These are phyloP conservation scores for Hydra vulgaris DNA, from an alignment of 30 jellyfish, hydroid and myxozoan genomes.

Conservation along the genomic window DNA sequence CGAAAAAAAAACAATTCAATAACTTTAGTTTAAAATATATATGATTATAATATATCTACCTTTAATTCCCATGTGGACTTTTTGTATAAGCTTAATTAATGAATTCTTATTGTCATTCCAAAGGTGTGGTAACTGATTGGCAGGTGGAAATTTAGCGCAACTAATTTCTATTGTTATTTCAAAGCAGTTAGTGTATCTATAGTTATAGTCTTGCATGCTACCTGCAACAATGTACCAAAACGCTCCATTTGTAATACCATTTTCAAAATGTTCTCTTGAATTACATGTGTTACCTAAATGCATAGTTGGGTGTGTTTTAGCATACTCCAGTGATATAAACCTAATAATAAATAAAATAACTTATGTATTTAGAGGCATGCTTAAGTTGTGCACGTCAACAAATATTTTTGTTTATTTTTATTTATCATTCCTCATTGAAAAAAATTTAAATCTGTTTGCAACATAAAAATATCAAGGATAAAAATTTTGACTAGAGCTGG, in stretches of 20 bases:
- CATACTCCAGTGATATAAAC: constrained; percentile 54
- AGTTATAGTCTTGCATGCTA: constrained; percentile 98
- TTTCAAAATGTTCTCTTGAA: constrained; percentile 43
- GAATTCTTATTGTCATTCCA: constrained; percentile 67
- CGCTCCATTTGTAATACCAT: constrained; percentile 96
- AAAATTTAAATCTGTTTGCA: too few species aligned
- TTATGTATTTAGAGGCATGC: too few species aligned
- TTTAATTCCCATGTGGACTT: constrained; percentile 78
- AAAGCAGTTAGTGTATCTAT: constrained; percentile 73
- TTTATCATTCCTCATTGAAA: too few species aligned
- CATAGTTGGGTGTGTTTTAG: constrained; percentile 68
- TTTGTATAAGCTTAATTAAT: constrained; percentile 52
- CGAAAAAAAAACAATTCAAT: not conserved
- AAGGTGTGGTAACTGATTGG: constrained; percentile 7
- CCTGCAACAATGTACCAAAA: constrained; percentile 80
- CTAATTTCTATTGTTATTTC: constrained; percentile 85
- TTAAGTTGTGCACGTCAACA: too few species aligned
- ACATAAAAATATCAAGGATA: too few species aligned
- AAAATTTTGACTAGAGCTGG: too few species aligned
- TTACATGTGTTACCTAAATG: constrained; percentile 59
- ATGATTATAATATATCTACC: not conserved
- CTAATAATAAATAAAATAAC: constrained; percentile 18
- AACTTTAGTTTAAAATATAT: not conserved
- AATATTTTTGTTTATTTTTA: too few species aligned
- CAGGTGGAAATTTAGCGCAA: constrained; percentile 61